Base-by-base conservation (phyloP, 1,140 invertebrate species). In the Brachionus koreanus region DNA sequence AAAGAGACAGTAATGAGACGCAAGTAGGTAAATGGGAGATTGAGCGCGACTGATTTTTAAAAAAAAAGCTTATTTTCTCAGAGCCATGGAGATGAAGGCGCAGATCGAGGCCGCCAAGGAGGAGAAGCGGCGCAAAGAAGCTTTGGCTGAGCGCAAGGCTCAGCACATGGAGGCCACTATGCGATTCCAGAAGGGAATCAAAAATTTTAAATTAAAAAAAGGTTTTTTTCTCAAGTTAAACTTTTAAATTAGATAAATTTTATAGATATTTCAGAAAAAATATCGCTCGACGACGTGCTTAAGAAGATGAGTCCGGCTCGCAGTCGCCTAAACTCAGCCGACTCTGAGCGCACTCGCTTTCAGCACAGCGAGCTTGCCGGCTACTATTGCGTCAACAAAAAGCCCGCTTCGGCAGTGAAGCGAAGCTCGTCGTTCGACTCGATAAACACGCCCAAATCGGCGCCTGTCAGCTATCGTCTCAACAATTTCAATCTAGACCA, bases 71-170 rank as follows among this genome's bases (percentile, higher is more conserved):
- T 74, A 13, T 19, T 57, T 49, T 9, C 29, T 3, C 10, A 79
- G 76, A 42, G 76, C 76, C n/a, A 79, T 79, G 76, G 76, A 79
- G 39, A 79, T 79, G 46, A 79, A 79, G 49, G 76, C 76, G 19
- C 49, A 79, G 37, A 37, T 79, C 10, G 76, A 79, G 57, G 76
- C 49, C 9, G 76, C 76, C 29, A 79, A 79, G 57, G 76, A 79
- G 33, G 76, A 79, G 35, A 79, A 79, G 39, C 46, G 76, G 9
- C 46, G 76, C 19, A 57, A 79, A 33, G 76, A 79, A 37, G 76
- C 76, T 5, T 29, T 79, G 23, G 76, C 76, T 3, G 76, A 63
- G 25, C 76, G 76, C 29, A 57, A 65, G 33, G 76, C 76, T 13
- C 49, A 65, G 57, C 76, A 79, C 37, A 43, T 79, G 35, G 76